phyloP scores from a whole-genome alignment of 2,888 invertebrate genomes.

The Halocaridina rubra region DNA sequence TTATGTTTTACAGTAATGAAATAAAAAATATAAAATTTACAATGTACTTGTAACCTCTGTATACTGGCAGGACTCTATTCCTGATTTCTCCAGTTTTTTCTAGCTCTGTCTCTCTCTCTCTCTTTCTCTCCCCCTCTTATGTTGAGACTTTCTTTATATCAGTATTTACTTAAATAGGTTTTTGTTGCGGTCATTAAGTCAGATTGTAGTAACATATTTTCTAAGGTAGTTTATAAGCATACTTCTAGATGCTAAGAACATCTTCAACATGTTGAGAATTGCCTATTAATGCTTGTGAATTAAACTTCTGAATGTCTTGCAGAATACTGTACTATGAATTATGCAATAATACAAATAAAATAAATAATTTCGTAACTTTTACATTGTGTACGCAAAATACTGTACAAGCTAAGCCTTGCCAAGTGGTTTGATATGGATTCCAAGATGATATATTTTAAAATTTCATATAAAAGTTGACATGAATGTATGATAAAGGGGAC shows the following conservation, averaged over 20 bases:
- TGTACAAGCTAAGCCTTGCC: no score
- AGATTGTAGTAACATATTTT: neutral
- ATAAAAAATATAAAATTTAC: neutral
- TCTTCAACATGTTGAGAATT: neutral
- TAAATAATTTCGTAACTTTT: no score
- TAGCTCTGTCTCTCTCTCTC: neutral
- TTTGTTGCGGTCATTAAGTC: neutral
- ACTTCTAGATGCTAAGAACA: neutral
- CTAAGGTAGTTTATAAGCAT: neutral
- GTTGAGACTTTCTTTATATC: no score
- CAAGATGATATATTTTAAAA: no score
- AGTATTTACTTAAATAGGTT: no score
- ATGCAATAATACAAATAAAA: no score
- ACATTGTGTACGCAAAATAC: no score
- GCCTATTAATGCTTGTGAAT: neutral
- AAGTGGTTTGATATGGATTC: no score
- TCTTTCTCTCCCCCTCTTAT: neutral
- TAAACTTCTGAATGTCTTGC: no score
- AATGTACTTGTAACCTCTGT: neutral
- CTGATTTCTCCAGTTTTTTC: neutral
- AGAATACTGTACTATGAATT: no score
- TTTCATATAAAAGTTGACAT: no score
- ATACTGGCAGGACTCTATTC: neutral
- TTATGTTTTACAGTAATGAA: neutral
- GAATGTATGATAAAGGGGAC: no score